Percentiles rank a stretch among this genome's conserved stretches.
Conservation (phyloP, 2,888 invertebrate genomes). For the Orgyia antiqua region DNA sequence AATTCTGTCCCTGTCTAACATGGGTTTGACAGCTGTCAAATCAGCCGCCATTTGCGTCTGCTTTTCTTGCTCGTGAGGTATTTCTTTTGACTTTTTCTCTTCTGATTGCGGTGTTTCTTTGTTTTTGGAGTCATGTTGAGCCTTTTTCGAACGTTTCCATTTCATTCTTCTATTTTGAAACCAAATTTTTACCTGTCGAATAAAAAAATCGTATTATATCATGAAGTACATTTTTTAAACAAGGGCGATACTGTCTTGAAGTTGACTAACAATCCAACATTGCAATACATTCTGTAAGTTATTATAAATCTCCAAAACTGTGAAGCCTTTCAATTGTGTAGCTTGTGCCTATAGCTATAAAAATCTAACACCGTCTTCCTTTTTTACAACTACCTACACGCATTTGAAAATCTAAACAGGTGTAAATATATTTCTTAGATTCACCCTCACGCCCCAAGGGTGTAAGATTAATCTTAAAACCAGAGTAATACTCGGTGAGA, state of each 20-base stretch:
- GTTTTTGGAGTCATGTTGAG: conserved; percentile 90
- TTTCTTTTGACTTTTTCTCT: conserved; percentile 58
- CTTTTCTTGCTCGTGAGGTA: conserved; percentile 48
- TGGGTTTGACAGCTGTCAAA: conserved; percentile 70
- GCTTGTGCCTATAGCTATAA: no score
- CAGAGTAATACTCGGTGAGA: conserved; percentile 24
- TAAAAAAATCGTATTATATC: conserved; percentile 10
- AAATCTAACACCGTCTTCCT: no score
- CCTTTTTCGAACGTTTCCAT: conserved; percentile 98
- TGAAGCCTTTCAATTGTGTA: no score
- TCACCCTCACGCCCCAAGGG: conserved; percentile 25
- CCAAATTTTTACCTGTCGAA: conserved; percentile 95
- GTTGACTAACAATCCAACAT: no score
- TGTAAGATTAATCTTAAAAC: conserved; percentile 60
- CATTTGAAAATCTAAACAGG: conserved; percentile 20
- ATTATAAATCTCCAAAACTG: no score
- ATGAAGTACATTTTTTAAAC: no score
- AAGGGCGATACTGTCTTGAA: no score
- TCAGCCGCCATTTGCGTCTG: conserved; percentile 55
- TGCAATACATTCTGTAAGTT: no score
- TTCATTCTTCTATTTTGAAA: conserved; percentile 99
- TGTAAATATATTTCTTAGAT: conserved; percentile 30
- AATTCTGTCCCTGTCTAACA: conserved; percentile 71
- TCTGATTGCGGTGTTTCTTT: conserved; percentile 62
- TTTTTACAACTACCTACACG: conserved; percentile 5